phyloP scores from a whole-genome alignment of 2,113 vertebrate species.

The Phalacrocorax carbo region DNA sequence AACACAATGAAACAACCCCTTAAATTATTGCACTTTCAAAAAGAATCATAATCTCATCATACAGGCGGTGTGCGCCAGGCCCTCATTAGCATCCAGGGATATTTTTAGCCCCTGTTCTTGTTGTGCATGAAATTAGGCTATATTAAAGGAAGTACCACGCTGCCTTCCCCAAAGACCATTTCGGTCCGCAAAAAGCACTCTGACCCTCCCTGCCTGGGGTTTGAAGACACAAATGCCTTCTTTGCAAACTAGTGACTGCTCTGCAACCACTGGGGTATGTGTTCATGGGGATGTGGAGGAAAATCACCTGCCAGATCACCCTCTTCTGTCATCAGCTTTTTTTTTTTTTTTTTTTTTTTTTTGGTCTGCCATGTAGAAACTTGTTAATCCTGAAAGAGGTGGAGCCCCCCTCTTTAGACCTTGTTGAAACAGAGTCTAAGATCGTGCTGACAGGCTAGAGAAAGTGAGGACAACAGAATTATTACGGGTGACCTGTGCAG shows the following conservation, averaged over 20 bases:
- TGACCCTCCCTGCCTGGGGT: neutral
- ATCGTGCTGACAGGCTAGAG: neutral
- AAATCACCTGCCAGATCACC: neutral
- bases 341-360: neutral
- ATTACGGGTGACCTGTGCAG: neutral
- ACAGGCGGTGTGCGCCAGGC: neutral
- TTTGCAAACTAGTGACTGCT: neutral
- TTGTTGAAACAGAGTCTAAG: neutral
- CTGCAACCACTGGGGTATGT: neutral
- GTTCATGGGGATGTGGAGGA: neutral
- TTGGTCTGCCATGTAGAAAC: neutral
- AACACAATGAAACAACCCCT: slow-evolving; percentile 2
- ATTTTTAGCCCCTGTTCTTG: slow-evolving; percentile 37
- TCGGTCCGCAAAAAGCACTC: neutral
- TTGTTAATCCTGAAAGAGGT: neutral
- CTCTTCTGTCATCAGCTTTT: neutral
- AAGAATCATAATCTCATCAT: slow-evolving; percentile 9
- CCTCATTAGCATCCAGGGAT: slow-evolving; percentile 24
- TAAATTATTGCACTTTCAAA: slow-evolving; percentile 37
- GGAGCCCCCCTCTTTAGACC: neutral
- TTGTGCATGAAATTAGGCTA: neutral
- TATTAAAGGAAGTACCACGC: neutral
- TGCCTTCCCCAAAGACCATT: neutral
- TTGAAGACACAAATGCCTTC: neutral
- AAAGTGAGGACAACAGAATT: neutral